phyloP scores from a whole-genome alignment of 2,888 invertebrate genomes.

The Drosophila putrida region DNA sequence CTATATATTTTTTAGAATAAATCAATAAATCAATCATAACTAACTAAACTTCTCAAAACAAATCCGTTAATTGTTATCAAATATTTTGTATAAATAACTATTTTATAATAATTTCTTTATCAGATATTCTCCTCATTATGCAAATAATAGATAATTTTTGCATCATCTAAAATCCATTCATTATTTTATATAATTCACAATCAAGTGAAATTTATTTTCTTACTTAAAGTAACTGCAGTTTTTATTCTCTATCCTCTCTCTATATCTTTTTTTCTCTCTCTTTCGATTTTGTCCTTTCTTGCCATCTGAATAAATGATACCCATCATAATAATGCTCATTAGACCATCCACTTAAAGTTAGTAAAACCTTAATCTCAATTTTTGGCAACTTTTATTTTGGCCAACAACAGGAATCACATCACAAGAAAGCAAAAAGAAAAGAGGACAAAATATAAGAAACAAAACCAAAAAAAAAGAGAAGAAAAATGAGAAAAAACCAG shows the following conservation, averaged over 20 bases:
- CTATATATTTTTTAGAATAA: too few relatives aligned
- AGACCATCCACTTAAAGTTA: constrained; percentile 52
- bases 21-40: too few relatives aligned
- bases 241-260: background rate
- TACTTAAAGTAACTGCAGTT: background rate
- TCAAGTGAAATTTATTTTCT: constrained; percentile 8
- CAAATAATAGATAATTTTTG: too few relatives aligned
- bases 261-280: background rate
- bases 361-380: constrained; percentile 50
- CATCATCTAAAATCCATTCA: background rate
- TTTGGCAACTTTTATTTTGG: constrained; percentile 37
- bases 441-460: background rate
- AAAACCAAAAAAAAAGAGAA: background rate
- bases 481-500: background rate
- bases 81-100: too few relatives aligned
- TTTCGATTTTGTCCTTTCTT: too few relatives aligned
- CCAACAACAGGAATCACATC: constrained; percentile 27
- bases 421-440: constrained; percentile 17
- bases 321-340: constrained; percentile 56
- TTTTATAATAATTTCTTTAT: background rate
- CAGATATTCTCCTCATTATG: background rate
- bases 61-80: too few relatives aligned
- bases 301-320: constrained; percentile 36
- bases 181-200: background rate
- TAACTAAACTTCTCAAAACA: too few relatives aligned